Conservation (phyloP, 2,797 vertebrate genomes). For the Anableps anableps region DNA sequence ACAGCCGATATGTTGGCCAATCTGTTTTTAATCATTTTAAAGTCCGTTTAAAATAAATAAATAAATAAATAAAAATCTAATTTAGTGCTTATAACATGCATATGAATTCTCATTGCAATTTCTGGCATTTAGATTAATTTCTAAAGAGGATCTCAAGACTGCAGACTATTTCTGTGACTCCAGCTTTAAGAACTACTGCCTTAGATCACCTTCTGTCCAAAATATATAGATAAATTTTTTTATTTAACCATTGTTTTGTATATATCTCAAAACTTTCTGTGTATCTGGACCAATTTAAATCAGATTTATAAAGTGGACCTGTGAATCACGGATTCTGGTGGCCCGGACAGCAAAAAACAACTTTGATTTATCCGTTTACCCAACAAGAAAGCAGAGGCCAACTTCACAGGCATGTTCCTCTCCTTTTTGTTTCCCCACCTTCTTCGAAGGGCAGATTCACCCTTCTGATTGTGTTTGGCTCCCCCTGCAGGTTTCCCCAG, state of each 20-base stretch:
- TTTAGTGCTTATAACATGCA: neutral
- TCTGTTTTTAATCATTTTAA: too few species aligned
- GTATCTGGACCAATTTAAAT: neutral
- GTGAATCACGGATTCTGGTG: neutral
- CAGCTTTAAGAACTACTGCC: too few species aligned
- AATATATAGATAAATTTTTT: neutral
- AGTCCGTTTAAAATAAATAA: too few species aligned
- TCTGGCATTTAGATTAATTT: neutral
- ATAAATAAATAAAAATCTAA: too few species aligned
- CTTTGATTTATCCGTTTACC: neutral
- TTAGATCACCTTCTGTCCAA: neutral
- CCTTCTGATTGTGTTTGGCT: neutral
- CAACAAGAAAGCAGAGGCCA: neutral
- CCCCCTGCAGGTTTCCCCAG: constrained; percentile 17
- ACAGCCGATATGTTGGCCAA: neutral
- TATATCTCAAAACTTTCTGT: too few species aligned
- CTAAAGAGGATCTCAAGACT: neutral
- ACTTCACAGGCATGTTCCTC: neutral
- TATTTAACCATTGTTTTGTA: too few species aligned
- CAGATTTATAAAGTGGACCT: neutral
- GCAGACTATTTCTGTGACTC: too few species aligned
- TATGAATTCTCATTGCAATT: neutral
- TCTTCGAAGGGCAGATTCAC: constrained; percentile 25
- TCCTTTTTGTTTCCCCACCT: constrained; percentile 45
- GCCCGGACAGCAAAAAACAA: neutral